Evolutionary conservation across 2,888 invertebrate species (phyloP).

Genomic region (Napeogenes sylphis): DNA sequence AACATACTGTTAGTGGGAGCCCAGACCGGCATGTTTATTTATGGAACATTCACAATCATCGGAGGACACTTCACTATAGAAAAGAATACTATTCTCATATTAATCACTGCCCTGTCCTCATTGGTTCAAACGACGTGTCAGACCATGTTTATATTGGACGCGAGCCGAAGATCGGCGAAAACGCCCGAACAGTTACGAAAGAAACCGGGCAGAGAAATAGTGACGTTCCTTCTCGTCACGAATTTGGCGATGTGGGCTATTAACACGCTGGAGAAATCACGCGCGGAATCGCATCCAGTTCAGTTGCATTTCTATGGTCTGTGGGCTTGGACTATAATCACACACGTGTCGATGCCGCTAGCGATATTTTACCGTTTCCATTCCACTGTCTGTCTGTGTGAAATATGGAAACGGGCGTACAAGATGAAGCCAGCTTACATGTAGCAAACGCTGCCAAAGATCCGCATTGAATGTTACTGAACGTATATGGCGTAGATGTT

Average conservation of each 20-base stretch:
- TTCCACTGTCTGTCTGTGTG: slow-evolving; percentile 95
- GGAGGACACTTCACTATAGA: slow-evolving; percentile 93
- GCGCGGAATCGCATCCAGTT: slow-evolving; percentile 94
- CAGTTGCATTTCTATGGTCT: slow-evolving; percentile 94
- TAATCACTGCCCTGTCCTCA: slow-evolving; percentile 90
- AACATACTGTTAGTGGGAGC: slow-evolving; percentile 94
- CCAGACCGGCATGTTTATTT: slow-evolving; percentile 95
- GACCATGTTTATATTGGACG: slow-evolving; percentile 94
- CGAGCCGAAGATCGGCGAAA: slow-evolving; percentile 89
- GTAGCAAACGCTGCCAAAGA: slow-evolving; percentile 77
- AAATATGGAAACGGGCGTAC: slow-evolving; percentile 97
- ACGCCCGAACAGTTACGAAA: slow-evolving; percentile 88
- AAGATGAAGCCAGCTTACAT: slow-evolving; percentile 93
- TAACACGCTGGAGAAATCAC: slow-evolving; percentile 92
- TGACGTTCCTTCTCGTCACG: slow-evolving; percentile 92
- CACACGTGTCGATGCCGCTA: slow-evolving; percentile 94
- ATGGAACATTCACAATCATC: slow-evolving; percentile 95
- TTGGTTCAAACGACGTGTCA: slow-evolving; percentile 93
- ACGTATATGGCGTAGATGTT: slow-evolving; percentile 46
- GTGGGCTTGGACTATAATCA: slow-evolving; percentile 97
- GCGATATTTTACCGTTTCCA: slow-evolving; percentile 97
- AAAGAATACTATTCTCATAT: slow-evolving; percentile 87
- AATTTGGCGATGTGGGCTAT: slow-evolving; percentile 97
- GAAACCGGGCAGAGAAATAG: slow-evolving; percentile 95
- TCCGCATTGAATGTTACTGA: slow-evolving; percentile 44